Conservation (phyloP, 2,113 vertebrate genomes). For the Entosphenus tridentatus region DNA sequence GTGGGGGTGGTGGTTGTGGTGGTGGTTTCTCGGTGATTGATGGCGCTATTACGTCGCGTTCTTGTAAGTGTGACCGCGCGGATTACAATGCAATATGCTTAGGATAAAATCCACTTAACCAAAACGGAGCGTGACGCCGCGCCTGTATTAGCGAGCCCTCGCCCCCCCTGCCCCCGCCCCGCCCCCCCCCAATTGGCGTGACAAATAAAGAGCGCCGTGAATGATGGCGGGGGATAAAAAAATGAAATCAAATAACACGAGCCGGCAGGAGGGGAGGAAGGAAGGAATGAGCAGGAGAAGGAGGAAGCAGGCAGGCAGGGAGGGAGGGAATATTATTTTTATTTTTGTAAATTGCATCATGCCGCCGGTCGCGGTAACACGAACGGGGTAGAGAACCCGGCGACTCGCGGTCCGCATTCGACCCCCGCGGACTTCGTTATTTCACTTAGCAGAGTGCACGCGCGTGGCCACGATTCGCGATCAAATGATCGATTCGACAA, state of each 20-base stretch:
- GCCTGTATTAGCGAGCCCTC: background rate
- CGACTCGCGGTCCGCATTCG: too few species aligned
- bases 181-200: too few species aligned
- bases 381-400: too few species aligned
- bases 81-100: slow-evolving; percentile 99
- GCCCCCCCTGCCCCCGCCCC: too few species aligned
- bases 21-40: slow-evolving; percentile 99
- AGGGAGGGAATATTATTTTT: background rate
- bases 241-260: background rate
- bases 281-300: background rate
- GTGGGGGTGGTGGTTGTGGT: slow-evolving; percentile 13
- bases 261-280: background rate
- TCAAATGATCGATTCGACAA: too few species aligned
- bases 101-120: slow-evolving; percentile 49
- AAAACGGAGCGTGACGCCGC: slow-evolving; percentile 4
- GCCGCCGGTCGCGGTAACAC: too few species aligned
- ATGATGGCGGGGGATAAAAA: too few species aligned
- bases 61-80: slow-evolving; percentile 99
- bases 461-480: too few species aligned
- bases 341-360: background rate
- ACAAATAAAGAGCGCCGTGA: too few species aligned
- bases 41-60: slow-evolving; percentile 99
- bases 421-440: too few species aligned
- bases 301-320: background rate
- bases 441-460: too few species aligned